Evolutionary conservation across 2,888 invertebrate species (phyloP), one percentile per base, ranked within the genome.

Genomic region (Saturnia japonica): DNA sequence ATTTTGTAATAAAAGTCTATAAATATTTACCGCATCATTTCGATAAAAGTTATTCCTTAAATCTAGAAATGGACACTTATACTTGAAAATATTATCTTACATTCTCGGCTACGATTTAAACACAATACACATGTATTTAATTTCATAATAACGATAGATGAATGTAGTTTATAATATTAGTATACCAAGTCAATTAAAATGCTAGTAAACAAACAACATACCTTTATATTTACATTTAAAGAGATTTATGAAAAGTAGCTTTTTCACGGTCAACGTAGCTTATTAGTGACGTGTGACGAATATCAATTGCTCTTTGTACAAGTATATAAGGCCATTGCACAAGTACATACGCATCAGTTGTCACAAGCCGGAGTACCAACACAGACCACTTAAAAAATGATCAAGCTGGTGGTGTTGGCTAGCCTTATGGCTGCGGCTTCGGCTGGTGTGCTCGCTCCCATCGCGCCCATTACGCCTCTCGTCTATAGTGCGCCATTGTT

Each of bases 391-490:
- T 76, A 80, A 87, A 91, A 81, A 78, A 94, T 94, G 94, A 85
- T 93, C 86, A 93, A 93, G 85, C 87, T 94, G 94, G 95, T 95
- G 94, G 95, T 95, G 88, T 95, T 96, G 91, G 95, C 94, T 83
- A 95, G 95, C 90, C 84, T 95, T 80, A 78, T 95, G 87, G 95
- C 95, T 76, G 89, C 94, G 77, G 95, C 93, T 77, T 91, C 93
- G 73, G 95, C 95, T 34, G 74, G 81, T 57, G 76, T 77, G 45
- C 40, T 83, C 71, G 74, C 74, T 34, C 68, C 67, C 40, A 25
- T 9, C 19, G 68, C 78, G 4, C 77, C 82, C n/a, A 57, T 75
- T 42, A 81, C 82, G 12, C 80, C 79, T 73, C 66, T 74, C 45
- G 74, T 85, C 78, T 83, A 16, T 74, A 28, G 70, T 62, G 70